Evolutionary conservation across 2,113 vertebrate genomes (phyloP).

Genomic region (Saguinus imperator): DNA sequence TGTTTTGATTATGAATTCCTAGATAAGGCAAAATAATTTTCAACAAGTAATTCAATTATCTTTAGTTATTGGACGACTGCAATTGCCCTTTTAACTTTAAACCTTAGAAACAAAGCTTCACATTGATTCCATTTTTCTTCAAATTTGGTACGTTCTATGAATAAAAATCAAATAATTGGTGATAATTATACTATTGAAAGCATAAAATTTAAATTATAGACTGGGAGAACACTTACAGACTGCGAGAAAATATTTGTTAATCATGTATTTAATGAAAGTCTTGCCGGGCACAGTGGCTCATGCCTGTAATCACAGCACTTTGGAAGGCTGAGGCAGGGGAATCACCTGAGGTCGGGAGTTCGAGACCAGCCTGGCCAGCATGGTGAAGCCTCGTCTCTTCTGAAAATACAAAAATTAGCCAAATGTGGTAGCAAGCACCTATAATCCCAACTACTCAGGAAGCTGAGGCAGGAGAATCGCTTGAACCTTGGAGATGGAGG

Average conservation of each 20-base stretch:
- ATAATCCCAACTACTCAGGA: no score
- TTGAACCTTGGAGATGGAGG: no score
- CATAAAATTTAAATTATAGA: not conserved
- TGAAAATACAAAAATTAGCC: no score
- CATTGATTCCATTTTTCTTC: slow-evolving; percentile 28
- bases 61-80: not conserved
- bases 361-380: no score
- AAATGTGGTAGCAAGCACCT: no score
- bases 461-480: no score
- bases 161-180: slow-evolving; percentile 22
- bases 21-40: slow-evolving; percentile 42
- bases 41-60: slow-evolving; percentile 8
- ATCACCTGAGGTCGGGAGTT: no score
- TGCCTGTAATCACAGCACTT: no score
- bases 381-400: no score
- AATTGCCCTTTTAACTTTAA: slow-evolving; percentile 21
- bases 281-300: no score
- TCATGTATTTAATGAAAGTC: not conserved
- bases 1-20: slow-evolving; percentile 35
- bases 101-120: slow-evolving; percentile 28
- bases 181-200: not conserved
- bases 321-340: no score
- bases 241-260: slow-evolving; percentile 1
- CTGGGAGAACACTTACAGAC: not conserved
- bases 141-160: not conserved